Base-by-base conservation (phyloP, 92 coral and sea anemone species). In the Umimayanthus kanabou region DNA sequence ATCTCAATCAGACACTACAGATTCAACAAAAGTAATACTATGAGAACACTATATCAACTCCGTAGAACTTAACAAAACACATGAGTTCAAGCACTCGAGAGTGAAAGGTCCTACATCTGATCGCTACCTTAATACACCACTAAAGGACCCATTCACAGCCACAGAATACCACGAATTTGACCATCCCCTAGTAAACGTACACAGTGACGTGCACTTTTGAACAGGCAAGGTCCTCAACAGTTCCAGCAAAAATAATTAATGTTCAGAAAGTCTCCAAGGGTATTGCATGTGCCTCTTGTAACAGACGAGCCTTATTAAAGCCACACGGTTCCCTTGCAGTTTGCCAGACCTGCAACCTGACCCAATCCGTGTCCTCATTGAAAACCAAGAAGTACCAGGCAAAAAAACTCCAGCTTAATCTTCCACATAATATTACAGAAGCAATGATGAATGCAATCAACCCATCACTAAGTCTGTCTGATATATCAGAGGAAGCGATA, bases 71-170 rank as follows among this genome's bases (percentile, higher is more conserved):
- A 71, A 71, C 76, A 71, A 71, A 29, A 71, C 76, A 20, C 29
- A 28, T 71, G 75, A 70, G 40, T 71, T 71, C 76, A 71, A 71
- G 76, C 76, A 71, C 76, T 71, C 10, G 43, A 26, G 43, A 29
- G 76, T 71, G 33, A 71, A 29, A 70, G 76, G 76, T 43, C 80
- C 80, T 43, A 30, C 80, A 76, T 76, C 80, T 76, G 28, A 40
- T n/a, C 57, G 80, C 15, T 76, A 76, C 80, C 80, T 20, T 40
- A 76, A 76, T 76, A 43, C 57, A 76, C 80, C 80, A 76, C 50
- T 5, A 43, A 42, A n/a, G 18, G 18, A 76, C 26, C 23, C 79
- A 74, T 74, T 74, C n/a, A 74, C 79, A 74, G 49, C 79, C 42
- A 74, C 79, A 75, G 79, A 75, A 39, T 75, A 28, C 47, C 25